A percentile compares a stretch with the other conserved stretches of the same genome.
phyloP scores from a whole-genome alignment of 1,140 invertebrate genomes.

The Drosophila tani region DNA sequence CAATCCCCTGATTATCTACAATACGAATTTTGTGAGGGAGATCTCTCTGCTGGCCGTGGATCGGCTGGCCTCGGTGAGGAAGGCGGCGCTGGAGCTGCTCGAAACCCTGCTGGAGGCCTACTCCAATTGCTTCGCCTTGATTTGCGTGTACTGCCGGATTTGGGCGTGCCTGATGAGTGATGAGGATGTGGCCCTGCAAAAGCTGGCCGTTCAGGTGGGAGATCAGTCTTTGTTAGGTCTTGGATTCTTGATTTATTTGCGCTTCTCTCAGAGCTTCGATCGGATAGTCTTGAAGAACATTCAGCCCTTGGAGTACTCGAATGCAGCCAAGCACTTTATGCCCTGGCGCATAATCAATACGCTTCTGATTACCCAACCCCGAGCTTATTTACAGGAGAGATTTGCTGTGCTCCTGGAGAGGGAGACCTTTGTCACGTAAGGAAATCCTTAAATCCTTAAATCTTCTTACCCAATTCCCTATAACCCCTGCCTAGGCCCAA shows the following conservation, averaged over 20 bases:
- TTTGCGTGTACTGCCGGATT: constrained; percentile 77
- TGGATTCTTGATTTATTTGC: too few relatives aligned
- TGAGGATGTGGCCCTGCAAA: constrained; percentile 66
- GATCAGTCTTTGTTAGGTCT: fast-evolving
- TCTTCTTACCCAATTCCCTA: background rate
- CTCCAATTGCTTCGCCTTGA: constrained; percentile 68
- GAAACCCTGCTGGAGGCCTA: constrained; percentile 67
- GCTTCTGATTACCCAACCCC: constrained; percentile 59
- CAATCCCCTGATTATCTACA: constrained; percentile 77
- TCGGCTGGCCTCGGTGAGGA: constrained; percentile 66
- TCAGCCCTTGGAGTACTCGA: constrained; percentile 68
- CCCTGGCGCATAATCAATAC: constrained; percentile 81
- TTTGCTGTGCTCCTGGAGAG: constrained; percentile 48
- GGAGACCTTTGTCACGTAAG: constrained; percentile 58
- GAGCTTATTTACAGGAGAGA: constrained; percentile 69
- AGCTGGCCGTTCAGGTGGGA: constrained; percentile 64
- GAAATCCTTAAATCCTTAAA: too few relatives aligned
- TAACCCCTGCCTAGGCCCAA: constrained; percentile 39
- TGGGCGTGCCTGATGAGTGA: constrained; percentile 72
- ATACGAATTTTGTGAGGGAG: constrained; percentile 75
- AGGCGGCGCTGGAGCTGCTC: constrained; percentile 59
- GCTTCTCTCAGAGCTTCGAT: constrained; percentile 66
- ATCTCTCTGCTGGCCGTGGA: constrained; percentile 61
- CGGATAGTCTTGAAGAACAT: constrained; percentile 64
- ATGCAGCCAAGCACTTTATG: constrained; percentile 73